phyloP scores from a whole-genome alignment of 2,113 vertebrate genomes.

The Plecotus auritus region DNA sequence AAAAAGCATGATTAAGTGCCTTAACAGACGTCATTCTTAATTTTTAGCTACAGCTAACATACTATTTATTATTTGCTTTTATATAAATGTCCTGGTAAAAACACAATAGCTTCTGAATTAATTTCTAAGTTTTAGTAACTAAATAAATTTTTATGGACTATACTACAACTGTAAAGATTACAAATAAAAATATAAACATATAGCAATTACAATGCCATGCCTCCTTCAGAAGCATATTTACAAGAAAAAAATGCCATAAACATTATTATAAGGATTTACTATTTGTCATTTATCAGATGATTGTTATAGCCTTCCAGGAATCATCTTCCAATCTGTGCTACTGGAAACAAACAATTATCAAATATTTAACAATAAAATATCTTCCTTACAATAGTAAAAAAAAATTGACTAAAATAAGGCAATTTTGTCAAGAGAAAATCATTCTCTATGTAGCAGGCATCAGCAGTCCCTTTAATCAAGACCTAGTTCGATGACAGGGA shows the following conservation, averaged over 20 bases:
- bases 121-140: conserved; percentile 10
- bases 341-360: neutral
- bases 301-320: neutral
- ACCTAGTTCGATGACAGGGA: neutral
- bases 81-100: neutral
- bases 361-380: conserved; percentile 39
- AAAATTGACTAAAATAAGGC: neutral
- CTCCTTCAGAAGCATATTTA: neutral
- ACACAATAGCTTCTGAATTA: neutral
- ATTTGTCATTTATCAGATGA: neutral
- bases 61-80: neutral
- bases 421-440: neutral
- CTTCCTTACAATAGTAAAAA: neutral
- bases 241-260: neutral
- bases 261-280: neutral
- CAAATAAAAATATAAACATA: neutral
- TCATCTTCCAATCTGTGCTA: neutral
- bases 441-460: neutral
- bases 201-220: neutral
- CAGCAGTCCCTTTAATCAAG: conserved; percentile 16
- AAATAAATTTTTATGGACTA: neutral
- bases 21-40: neutral
- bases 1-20: neutral
- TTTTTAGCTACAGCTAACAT: neutral
- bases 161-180: neutral